Conservation (phyloP, 2,888 invertebrate species). For the Lissonota sp. region DNA sequence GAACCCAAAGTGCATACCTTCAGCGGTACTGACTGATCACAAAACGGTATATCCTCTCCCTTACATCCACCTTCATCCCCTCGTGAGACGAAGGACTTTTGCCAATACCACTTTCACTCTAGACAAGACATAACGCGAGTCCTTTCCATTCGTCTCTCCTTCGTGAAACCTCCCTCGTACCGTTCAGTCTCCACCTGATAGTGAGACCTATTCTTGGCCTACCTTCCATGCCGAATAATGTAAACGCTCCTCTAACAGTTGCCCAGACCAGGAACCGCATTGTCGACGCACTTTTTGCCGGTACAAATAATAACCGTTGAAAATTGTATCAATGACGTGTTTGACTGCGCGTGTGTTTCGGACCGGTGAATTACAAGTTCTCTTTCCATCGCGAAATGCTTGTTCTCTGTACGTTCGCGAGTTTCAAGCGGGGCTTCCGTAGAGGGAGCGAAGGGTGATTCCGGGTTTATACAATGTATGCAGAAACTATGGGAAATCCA, state of each 20-base stretch:
- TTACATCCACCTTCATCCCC: background rate
- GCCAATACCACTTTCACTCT: background rate
- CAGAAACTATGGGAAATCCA: slow-evolving; percentile 2
- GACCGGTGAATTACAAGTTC: slow-evolving; percentile 27
- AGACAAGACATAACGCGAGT: slow-evolving; percentile 7
- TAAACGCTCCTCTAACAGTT: background rate
- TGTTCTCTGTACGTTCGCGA: slow-evolving; percentile 15
- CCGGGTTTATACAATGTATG: no score
- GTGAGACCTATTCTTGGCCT: background rate
- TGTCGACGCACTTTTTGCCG: background rate
- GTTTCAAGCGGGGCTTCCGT: slow-evolving; percentile 5
- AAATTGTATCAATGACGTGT: slow-evolving; percentile 47
- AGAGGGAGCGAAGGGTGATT: no score
- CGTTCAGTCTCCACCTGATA: background rate
- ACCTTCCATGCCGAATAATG: background rate
- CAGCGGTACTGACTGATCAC: background rate
- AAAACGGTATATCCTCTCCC: slow-evolving; percentile 17
- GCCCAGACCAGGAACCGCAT: no score
- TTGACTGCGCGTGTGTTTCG: background rate
- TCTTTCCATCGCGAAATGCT: slow-evolving; percentile 1
- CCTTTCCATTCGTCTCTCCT: slow-evolving; percentile 39
- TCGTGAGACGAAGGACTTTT: no score
- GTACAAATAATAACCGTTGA: slow-evolving; percentile 40
- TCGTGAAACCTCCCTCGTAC: slow-evolving; percentile 11
- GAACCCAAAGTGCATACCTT: background rate